A percentile compares a stretch with the other conserved stretches of the same genome.
These are phyloP conservation scores for Saturnia japonica DNA, from an alignment of 2,888 invertebrate genomes.

Conservation along the genomic window DNA sequence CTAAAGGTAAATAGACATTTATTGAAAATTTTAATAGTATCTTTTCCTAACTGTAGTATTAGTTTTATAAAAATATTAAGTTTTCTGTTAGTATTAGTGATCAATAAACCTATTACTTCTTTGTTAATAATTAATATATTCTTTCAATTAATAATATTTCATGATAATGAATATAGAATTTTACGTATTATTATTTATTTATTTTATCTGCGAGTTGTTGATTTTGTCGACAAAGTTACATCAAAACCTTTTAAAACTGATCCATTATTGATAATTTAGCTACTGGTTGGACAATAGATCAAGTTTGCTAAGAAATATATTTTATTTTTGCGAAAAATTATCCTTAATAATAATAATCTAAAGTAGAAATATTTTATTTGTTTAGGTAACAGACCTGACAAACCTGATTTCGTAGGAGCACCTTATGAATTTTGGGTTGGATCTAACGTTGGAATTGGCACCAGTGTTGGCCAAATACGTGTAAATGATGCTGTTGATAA, in stretches of 20 bases:
- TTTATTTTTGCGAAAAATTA: not conserved
- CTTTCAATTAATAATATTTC: too few relatives aligned
- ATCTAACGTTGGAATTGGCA: slow-evolving; percentile 91
- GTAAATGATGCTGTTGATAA: slow-evolving; percentile 87
- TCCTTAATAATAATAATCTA: slow-evolving; percentile 13
- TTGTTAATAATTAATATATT: too few relatives aligned
- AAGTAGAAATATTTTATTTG: slow-evolving; percentile 24
- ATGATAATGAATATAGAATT: not conserved
- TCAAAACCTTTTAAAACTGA: not conserved
- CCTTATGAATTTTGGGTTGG: slow-evolving; percentile 96
- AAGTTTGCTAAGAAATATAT: not conserved
- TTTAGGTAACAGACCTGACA: slow-evolving; percentile 77
- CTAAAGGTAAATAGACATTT: slow-evolving; percentile 58
- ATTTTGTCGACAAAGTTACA: not conserved
- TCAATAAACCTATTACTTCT: not conserved
- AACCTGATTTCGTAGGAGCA: slow-evolving; percentile 90
- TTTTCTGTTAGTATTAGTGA: not conserved
- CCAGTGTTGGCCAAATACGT: slow-evolving; percentile 92
- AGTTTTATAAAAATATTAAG: not conserved
- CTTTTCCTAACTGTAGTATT: not conserved
- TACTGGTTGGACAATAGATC: not conserved
- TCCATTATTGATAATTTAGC: not conserved
- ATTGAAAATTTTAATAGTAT: not conserved
- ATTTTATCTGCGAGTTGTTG: not conserved
- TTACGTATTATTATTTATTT: not conserved